Evolutionary conservation across 1,140 invertebrate species (phyloP), one percentile per base, ranked within the genome.

Genomic region (Holcopasites calliopsidis): DNA sequence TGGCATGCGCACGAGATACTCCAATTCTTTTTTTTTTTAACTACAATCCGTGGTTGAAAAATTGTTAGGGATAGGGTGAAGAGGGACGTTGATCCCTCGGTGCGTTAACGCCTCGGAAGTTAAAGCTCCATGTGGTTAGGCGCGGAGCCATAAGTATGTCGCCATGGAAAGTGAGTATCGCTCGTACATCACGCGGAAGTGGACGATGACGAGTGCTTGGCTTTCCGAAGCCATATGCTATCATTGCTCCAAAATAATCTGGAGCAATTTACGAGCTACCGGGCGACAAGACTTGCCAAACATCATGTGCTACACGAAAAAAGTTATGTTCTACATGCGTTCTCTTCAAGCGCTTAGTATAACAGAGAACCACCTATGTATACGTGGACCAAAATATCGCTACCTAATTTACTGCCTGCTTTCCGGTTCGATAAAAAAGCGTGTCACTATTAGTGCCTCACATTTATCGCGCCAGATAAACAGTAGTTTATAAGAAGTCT

Each of bases 121-220:
- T 28, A 28, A 50, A 44, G 31, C 44, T 55, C 77, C 71, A 60
- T 44, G 40, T 58, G 77, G 23, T 49, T 70, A 50, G 66, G 71
- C 35, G 50, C 42, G 23, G n/a, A n/a, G 58, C n/a, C 54, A 66
- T 72, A 77, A 66, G 47, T 77, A 72, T 72, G 80, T 71, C 66
- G 23, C 21, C 50, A 44, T 26, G 61, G 70, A 69, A 70, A 72
- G 44, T 49, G 55, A 70, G 50, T 42, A 49, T 76, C 68, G 66
- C 55, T 82, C 55, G 55, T 82, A 73, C 44, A 72, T 82, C 68
- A 69, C 31, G 35, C 50, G 74, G 49, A 81, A 82, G 78, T 80
- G 33, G 64, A 77, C 62, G 66, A n/a, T n/a, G n/a, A 80, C 66
- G 44, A 80, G 23, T 47, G 40, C 21, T 31, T n/a, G 38, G 55